Base-by-base conservation (phyloP, 2,113 vertebrate genomes). In the Embiotoca jacksoni region DNA sequence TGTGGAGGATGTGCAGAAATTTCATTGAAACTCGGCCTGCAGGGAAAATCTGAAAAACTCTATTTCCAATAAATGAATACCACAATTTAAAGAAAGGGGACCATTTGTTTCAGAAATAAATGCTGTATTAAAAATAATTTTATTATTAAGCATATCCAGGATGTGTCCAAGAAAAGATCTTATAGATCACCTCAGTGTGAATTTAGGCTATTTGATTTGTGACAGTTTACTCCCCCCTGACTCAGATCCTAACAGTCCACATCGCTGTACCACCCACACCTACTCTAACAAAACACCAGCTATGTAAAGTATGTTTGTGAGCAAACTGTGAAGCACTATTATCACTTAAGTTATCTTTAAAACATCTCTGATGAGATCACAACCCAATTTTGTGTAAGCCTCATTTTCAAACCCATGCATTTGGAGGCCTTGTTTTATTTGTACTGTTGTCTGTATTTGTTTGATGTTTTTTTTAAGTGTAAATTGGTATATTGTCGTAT, bases 241-340 rank as follows among this genome's bases (percentile, higher is more conserved):
- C 60, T 60, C 41, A 44, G 41, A 13, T 44, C 41, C 10, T 3
- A 44, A 44, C 41, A 44, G 41, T 44, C 13, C 10, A 11, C 13
- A 8, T 13, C 2, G 13, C 41, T 59, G 54, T 3, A 53, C 9
- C 56, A 57, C 44, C 15, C 5, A 50, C 39, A 44, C 9, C 3
- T 47, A n/a, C 64, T 37, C 46, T 33, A 50, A 82, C 35, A 53
- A 23, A 31, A 68, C 56, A 39, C 37, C 75, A 44, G 23, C 61
- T 9, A 11, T 7, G 47, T 11, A 46, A n/a, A 72, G 9, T 37
- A 15, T 47, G 41, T 59, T 14, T 33, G 47, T 44, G 54, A 66
- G 49, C 32, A 9, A 39, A 67, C 44, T 23, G 30, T 56, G 41
- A 33, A 73, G 59, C 33, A 61, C 15, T 47, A 36, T 39, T 10